phyloP scores from a whole-genome alignment of 2,888 invertebrate species.

The Trissolcus brochymenae region DNA sequence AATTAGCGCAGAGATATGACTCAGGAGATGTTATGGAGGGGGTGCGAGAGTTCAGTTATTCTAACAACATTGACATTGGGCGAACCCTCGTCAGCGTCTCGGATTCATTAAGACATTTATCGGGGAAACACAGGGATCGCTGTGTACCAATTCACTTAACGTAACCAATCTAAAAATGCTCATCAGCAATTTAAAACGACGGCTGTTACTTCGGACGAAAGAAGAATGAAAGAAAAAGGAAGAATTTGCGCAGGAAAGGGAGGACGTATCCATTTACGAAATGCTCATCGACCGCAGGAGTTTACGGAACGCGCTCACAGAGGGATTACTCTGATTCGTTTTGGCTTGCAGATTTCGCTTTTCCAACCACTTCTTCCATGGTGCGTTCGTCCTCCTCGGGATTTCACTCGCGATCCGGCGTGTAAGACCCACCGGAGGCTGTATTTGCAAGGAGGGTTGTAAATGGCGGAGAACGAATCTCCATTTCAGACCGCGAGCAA shows the following conservation, averaged over 20 bases:
- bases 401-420: slow-evolving; percentile 60
- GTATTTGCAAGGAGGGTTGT: slow-evolving; percentile 58
- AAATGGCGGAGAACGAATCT: slow-evolving; percentile 59
- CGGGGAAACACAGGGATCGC: slow-evolving; percentile 72
- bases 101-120: slow-evolving; percentile 69
- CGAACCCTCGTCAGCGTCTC: slow-evolving; percentile 41
- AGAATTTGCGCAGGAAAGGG: slow-evolving; percentile 23
- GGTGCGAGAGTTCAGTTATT: slow-evolving; percentile 34
- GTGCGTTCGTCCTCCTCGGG: slow-evolving; percentile 57
- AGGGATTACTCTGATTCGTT: slow-evolving; percentile 75
- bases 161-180: slow-evolving; percentile 76
- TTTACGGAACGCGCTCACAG: slow-evolving; percentile 70
- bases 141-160: slow-evolving; percentile 76
- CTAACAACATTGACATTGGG: slow-evolving; percentile 52
- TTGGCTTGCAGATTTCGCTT: slow-evolving; percentile 74
- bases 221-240: slow-evolving; percentile 9
- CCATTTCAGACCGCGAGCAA: slow-evolving; percentile 52
- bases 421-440: slow-evolving; percentile 55
- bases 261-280: slow-evolving; percentile 73
- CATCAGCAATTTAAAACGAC: slow-evolving; percentile 76
- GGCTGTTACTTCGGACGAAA: slow-evolving; percentile 25
- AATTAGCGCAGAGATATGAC: slow-evolving; percentile 37
- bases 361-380: slow-evolving; percentile 60
- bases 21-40: slow-evolving; percentile 13
- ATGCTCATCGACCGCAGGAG: slow-evolving; percentile 71